Evolutionary conservation across 2,888 invertebrate genomes (phyloP).

Genomic region (Tenthredo livida): DNA sequence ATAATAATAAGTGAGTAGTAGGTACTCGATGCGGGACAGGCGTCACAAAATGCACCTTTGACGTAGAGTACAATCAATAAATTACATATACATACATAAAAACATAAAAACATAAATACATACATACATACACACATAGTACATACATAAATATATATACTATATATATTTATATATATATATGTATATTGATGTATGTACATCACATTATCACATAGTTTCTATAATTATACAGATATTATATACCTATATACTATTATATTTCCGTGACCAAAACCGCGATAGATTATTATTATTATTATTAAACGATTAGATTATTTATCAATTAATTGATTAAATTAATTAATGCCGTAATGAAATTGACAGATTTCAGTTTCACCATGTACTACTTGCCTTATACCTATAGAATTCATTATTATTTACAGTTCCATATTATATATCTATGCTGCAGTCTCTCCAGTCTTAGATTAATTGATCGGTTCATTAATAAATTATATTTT

Average conservation of each 20-base stretch:
- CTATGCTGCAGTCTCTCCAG: background rate
- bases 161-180: background rate
- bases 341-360: background rate
- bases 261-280: constrained; percentile 41
- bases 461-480: background rate
- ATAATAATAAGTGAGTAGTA: constrained; percentile 52
- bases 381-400: background rate
- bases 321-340: constrained; percentile 40
- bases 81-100: background rate
- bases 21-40: constrained; percentile 43
- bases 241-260: background rate
- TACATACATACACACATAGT: background rate
- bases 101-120: background rate
- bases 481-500: background rate
- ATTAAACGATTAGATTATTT: constrained; percentile 52
- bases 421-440: background rate
- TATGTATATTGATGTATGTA: background rate
- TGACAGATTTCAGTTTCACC: constrained; percentile 1
- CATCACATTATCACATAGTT: constrained; percentile 51
- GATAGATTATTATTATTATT: constrained; percentile 38
- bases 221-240: background rate
- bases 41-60: constrained; percentile 70
- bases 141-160: background rate
- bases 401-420: background rate
- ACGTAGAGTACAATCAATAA: constrained; percentile 73